Evolutionary conservation across 37 sponge, comb jelly and placozoan species (phyloP).

Genomic region (Chondrosia reniformis): DNA sequence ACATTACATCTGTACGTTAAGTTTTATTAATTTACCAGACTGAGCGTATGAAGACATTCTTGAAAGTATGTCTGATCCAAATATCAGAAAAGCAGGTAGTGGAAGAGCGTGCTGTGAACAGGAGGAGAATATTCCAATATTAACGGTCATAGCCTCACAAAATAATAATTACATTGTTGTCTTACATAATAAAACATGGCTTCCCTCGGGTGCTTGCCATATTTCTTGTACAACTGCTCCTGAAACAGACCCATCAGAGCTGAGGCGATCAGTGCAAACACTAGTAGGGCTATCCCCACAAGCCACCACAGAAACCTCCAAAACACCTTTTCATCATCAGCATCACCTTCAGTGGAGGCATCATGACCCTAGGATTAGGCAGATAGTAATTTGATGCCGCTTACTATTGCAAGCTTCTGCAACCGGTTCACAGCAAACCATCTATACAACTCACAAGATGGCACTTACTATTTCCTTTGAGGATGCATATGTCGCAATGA

Average conservation of each 20-base stretch:
- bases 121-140: neutral
- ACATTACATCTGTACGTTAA: too few species aligned
- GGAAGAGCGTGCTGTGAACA: slow-evolving; percentile 60
- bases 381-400: too few species aligned
- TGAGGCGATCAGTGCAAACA: slow-evolving; percentile 63
- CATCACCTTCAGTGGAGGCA: neutral
- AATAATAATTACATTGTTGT: neutral
- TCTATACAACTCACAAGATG: neutral
- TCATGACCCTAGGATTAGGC: neutral
- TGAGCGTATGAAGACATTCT: too few species aligned
- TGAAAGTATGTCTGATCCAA: slow-evolving; percentile 62
- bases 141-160: neutral
- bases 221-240: slow-evolving; percentile 71
- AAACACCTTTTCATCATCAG: neutral
- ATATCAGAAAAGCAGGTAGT: slow-evolving; percentile 75
- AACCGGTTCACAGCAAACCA: too few species aligned
- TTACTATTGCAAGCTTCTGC: too few species aligned
- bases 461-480: slow-evolving; percentile 31
- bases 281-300: slow-evolving; percentile 61
- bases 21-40: too few species aligned
- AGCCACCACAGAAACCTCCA: slow-evolving; percentile 5
- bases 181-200: slow-evolving; percentile 91
- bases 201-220: slow-evolving; percentile 89
- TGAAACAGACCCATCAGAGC: slow-evolving; percentile 77
- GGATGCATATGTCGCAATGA: slow-evolving; percentile 71